Conservation (phyloP, 2,113 vertebrate species). For the Dinomys branickii region DNA sequence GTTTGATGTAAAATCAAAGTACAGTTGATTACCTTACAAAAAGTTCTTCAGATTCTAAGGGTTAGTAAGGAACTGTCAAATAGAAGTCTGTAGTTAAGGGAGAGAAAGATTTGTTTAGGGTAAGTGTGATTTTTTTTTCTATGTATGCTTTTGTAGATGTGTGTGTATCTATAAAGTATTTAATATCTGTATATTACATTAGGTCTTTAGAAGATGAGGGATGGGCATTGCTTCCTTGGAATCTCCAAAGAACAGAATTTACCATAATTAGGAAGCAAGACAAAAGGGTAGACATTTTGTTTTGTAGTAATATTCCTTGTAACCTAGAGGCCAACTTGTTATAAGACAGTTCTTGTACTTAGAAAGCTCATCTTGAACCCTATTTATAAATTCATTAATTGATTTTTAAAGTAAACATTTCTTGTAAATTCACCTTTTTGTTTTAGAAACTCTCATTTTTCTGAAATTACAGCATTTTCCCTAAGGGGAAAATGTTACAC, state of each 20-base stretch:
- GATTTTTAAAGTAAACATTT: slow-evolving; percentile 39
- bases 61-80: background rate
- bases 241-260: background rate
- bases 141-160: background rate
- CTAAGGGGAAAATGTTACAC: background rate
- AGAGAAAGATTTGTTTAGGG: slow-evolving; percentile 25
- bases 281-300: background rate
- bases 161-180: background rate
- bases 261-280: background rate
- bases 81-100: slow-evolving; percentile 5
- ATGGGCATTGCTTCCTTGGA: background rate
- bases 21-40: slow-evolving; percentile 21
- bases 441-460: slow-evolving; percentile 24
- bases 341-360: background rate
- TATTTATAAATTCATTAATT: background rate
- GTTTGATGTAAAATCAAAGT: background rate
- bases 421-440: background rate
- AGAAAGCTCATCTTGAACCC: background rate
- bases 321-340: slow-evolving; percentile 8
- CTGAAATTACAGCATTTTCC: slow-evolving; percentile 19
- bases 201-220: background rate
- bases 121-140: background rate
- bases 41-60: background rate
- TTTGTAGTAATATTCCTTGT: slow-evolving; percentile 1
- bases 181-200: background rate